A percentile compares a stretch with the other conserved stretches of the same genome.
Conservation (phyloP, 2,888 invertebrate genomes). For the Ectobius pallidus region DNA sequence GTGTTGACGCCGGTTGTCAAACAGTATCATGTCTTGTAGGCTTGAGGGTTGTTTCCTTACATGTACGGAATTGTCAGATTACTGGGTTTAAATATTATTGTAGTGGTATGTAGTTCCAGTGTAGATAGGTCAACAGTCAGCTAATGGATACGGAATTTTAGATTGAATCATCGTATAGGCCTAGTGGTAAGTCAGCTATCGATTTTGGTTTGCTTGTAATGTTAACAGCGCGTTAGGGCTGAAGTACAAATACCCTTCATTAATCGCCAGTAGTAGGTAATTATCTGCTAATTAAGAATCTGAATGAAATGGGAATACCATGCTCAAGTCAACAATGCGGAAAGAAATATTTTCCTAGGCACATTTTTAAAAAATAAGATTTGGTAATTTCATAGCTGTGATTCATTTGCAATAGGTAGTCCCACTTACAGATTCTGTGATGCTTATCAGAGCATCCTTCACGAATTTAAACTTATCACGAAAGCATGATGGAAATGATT, state of each 20-base stretch:
- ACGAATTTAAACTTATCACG: too few relatives aligned
- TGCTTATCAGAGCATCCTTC: too few relatives aligned
- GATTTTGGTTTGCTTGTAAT: constrained; percentile 28
- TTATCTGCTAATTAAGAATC: too few relatives aligned
- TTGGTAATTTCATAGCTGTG: too few relatives aligned
- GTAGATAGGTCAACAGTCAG: background rate
- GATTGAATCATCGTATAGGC: background rate
- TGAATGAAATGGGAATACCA: too few relatives aligned
- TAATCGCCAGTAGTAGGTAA: background rate
- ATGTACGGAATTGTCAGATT: background rate
- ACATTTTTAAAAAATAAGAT: too few relatives aligned
- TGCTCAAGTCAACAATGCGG: too few relatives aligned
- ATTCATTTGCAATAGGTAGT: too few relatives aligned
- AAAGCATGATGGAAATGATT: too few relatives aligned
- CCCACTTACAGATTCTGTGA: too few relatives aligned
- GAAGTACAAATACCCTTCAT: constrained; percentile 4
- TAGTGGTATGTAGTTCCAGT: background rate
- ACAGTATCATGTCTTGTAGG: constrained; percentile 3
- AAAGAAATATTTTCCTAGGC: too few relatives aligned
- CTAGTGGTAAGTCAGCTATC: constrained; percentile 28
- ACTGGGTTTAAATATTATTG: background rate
- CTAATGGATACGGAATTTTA: too few relatives aligned
- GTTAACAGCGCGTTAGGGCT: constrained; percentile 18
- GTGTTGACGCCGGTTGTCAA: constrained; percentile 17
- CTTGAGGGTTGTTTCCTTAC: background rate